Conservation (phyloP, 2,797 vertebrate species). For the Acipenser ruthenus region DNA sequence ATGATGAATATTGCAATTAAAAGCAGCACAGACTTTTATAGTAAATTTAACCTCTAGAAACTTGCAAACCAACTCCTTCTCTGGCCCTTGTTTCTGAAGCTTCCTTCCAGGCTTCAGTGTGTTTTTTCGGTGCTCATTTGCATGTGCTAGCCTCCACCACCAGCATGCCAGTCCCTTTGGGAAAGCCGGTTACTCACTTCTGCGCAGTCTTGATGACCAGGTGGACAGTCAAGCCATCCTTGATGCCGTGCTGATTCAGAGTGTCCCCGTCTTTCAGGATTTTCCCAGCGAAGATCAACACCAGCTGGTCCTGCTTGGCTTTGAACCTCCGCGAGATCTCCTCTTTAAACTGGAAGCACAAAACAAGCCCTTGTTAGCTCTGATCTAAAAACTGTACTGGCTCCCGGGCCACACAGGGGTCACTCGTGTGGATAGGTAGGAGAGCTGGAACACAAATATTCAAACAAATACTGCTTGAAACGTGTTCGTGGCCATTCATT, state of each 20-base stretch:
- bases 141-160: no score
- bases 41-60: no score
- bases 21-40: no score
- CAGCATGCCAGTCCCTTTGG: no score
- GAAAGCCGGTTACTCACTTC: constrained; percentile 67
- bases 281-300: constrained; percentile 98
- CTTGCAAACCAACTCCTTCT: no score
- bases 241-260: constrained; percentile 90
- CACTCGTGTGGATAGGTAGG: background rate
- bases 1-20: no score
- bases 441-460: no score
- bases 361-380: background rate
- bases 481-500: no score
- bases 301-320: constrained; percentile 98
- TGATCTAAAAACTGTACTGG: background rate
- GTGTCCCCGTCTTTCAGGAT: constrained; percentile 96
- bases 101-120: no score
- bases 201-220: constrained; percentile 97
- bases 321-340: constrained; percentile 96
- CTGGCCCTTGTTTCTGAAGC: no score
- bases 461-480: no score
- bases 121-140: no score
- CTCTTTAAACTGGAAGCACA: constrained; percentile 82
- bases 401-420: background rate
- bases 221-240: constrained; percentile 94